Conservation (phyloP, 2,888 invertebrate genomes). For the Eueremaeus valkanovi region DNA sequence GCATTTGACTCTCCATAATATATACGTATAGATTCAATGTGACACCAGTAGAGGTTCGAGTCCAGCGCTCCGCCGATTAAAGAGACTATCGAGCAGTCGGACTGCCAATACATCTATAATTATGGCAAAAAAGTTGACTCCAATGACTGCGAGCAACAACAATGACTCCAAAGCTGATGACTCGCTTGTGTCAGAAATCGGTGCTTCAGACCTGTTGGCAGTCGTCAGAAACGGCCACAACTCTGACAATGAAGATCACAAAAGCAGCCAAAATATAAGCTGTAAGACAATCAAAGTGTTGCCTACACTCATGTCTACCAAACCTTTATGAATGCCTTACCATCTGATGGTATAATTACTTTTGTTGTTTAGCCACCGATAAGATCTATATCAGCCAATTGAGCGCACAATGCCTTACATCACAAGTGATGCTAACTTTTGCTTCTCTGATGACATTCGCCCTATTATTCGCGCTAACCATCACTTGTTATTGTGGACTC, state of each 20-base stretch:
- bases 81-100: background rate
- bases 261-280: background rate
- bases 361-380: constrained; percentile 10
- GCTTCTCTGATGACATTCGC: background rate
- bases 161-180: constrained; percentile 7
- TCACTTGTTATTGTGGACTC: background rate
- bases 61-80: constrained; percentile 27
- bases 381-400: background rate
- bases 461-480: background rate
- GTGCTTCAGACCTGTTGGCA: constrained; percentile 3
- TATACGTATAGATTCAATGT: constrained; percentile 32
- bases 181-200: background rate
- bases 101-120: constrained; percentile 13
- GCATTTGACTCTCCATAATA: background rate
- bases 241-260: constrained; percentile 20
- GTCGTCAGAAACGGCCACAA: background rate
- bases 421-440: background rate
- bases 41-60: constrained; percentile 14
- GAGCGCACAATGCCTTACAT: background rate
- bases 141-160: background rate
- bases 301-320: background rate
- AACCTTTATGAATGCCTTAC: background rate
- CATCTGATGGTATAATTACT: background rate
- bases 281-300: constrained; percentile 12
- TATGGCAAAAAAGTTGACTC: constrained; percentile 22